Base-by-base conservation (phyloP, 2,888 invertebrate species). In the Nebria brevicollis region DNA sequence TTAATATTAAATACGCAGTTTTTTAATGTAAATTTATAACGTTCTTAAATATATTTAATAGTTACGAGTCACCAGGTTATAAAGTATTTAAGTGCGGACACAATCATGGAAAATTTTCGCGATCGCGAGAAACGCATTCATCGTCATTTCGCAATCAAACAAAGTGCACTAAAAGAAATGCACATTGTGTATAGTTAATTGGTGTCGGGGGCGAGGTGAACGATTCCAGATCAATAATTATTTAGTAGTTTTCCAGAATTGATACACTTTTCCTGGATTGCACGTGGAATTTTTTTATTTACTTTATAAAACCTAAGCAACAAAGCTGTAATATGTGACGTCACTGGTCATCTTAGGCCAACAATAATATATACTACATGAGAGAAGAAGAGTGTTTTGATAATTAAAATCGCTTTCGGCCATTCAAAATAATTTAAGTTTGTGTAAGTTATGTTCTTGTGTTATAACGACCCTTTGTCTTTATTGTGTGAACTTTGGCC, bases 211-310 rank as follows among this genome's bases (percentile, higher is more conserved):
- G 54, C 54, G 54, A 34, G 34, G 54, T 54, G 54, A 54, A 54
- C 54, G 54, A 8, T 54, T 54, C 54, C 54, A 54, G 54, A 54
- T 54, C 54, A 13, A 54, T 54, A 54, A 54, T 54, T 6, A 54
- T 54, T 54, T 54, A 54, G 54, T 54, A 54, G 54, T 54, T 54
- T 54, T 54, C 54, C 54, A 54, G 54, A 54, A 54, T 54, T 54
- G 54, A 8, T 54, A 7, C 54, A 54, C 13, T 11, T 54, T 54
- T 7, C 54, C 7, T 2, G 54, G 54, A 54, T 54, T 54, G 11
- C 54, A 54, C 54, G 7, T 13, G 54, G 54, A 54, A 54, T 8
- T 54, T 54, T 54, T 54, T 54, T 54, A 54, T 13, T 11, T 8
- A 54, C 54, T 4, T 34, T 34, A 34, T 34, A 34, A 34, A 20